phyloP scores from a whole-genome alignment of 2,888 invertebrate species.

The Myathropa florea region DNA sequence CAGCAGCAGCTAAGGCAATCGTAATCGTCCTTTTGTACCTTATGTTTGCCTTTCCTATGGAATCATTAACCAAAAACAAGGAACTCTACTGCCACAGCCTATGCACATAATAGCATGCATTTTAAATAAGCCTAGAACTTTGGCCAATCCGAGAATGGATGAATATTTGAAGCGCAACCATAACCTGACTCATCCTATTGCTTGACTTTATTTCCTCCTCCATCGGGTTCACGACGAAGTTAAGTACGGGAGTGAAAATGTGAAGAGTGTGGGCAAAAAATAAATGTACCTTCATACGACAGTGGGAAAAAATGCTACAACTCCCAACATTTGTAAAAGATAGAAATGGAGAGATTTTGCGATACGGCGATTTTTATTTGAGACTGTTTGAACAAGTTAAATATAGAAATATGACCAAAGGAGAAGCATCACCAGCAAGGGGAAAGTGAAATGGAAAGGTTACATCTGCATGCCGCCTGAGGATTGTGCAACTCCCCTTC shows the following conservation, averaged over 20 bases:
- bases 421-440: not conserved
- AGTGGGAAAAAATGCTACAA: not conserved
- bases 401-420: conserved; percentile 31
- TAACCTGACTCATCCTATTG: conserved; percentile 60
- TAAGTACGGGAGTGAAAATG: conserved; percentile 12
- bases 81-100: conserved; percentile 46
- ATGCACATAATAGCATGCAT: conserved; percentile 61
- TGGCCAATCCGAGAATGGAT: conserved; percentile 57
- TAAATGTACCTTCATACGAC: not conserved
- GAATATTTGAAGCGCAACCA: conserved; percentile 63
- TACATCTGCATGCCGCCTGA: conserved; percentile 36
- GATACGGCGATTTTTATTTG: not conserved
- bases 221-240: conserved; percentile 12
- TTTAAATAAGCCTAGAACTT: conserved; percentile 64
- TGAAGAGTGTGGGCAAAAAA: conserved; percentile 23
- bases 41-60: conserved; percentile 51
- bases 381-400: conserved; percentile 37
- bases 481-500: conserved; percentile 21
- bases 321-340: not conserved
- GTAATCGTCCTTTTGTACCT: conserved; percentile 56
- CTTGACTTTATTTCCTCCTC: conserved; percentile 14
- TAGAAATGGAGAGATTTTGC: too few relatives aligned
- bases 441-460: conserved; percentile 24
- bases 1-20: conserved; percentile 21
- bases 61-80: conserved; percentile 65